Evolutionary conservation across 2,888 invertebrate genomes (phyloP), one percentile per base, ranked within the genome.

Genomic region (Agrotis clavis): DNA sequence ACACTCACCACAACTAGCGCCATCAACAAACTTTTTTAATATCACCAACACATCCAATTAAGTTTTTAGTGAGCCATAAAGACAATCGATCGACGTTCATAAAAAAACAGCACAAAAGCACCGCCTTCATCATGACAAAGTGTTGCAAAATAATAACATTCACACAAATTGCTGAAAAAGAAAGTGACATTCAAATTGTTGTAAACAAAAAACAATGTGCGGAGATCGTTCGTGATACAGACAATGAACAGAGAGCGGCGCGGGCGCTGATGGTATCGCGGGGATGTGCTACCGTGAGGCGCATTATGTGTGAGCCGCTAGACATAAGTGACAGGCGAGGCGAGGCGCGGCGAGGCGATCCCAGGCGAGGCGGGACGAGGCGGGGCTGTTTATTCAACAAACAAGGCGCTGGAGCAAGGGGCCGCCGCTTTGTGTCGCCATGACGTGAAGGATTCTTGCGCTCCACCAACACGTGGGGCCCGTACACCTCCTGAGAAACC

Each of bases 301-400:
- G 85, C 63, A 72, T 68, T 74, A 79, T 80, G 71, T 76, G 78
- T 81, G 77, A 80, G 57, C 82, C 80, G 84, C 84, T 86, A 85
- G 85, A 83, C 81, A 71, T 81, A 83, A 84, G 77, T 83, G 85
- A 85, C 85, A 78, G 88, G 87, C 86, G 77, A 77, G 79, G 77
- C 65, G 81, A 81, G 79, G 81, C 71, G 63, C 67, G 78, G 65
- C 73, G 71, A 72, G 68, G 70, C 69, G 63, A 68, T 76, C 72
- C 50, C 66, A 51, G 61, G 68, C 51, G 51, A 85, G 87, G 81
- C 86, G 70, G 35, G 59, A 35, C 67, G 67, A 61, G 60, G 74
- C 61, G 75, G 85, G 86, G 79, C 85, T 94, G 92, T 94, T 94
- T 94, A 90, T 93, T 92, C 87, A 94, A 92, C 91, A 94, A 95